Conservation (phyloP, 2,888 invertebrate species). For the Acleris emargana region DNA sequence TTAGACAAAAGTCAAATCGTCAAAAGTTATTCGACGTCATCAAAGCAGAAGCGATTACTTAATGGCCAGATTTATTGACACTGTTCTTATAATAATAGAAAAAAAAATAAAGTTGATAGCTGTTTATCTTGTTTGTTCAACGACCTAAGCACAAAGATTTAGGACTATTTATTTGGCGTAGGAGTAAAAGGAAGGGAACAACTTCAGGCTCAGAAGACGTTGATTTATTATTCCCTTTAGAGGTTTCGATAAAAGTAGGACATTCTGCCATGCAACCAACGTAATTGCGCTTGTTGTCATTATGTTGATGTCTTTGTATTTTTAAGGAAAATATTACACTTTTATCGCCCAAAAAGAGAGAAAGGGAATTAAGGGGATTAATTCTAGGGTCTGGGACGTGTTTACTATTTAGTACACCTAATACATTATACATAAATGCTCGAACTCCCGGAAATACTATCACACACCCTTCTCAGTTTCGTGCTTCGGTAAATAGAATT, state of each 20-base stretch:
- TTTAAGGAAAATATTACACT: too few relatives aligned
- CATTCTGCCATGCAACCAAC: conserved; percentile 18
- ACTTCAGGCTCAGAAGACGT: conserved; percentile 51
- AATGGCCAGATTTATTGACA: background rate
- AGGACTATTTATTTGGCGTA: conserved; percentile 55
- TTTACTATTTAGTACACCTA: too few relatives aligned
- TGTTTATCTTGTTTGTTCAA: conserved; percentile 27
- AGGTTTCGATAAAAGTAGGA: conserved; percentile 46
- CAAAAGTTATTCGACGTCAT: too few relatives aligned
- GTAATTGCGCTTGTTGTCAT: conserved; percentile 9
- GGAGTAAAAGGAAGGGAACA: conserved; percentile 52
- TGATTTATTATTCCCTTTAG: conserved; percentile 60
- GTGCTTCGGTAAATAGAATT: too few relatives aligned
- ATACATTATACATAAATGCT: background rate
- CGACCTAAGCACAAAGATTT: conserved; percentile 45
- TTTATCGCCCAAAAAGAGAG: too few relatives aligned
- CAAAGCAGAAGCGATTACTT: too few relatives aligned
- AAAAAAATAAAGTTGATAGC: conserved; percentile 21
- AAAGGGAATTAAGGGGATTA: too few relatives aligned
- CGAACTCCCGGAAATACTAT: background rate
- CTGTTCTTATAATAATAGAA: conserved; percentile 19
- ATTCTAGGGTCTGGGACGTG: too few relatives aligned
- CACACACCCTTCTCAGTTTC: background rate
- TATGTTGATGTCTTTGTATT: too few relatives aligned
- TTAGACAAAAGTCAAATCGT: too few relatives aligned